Evolutionary conservation across 2,797 vertebrate genomes (phyloP).

Genomic region (Spizella passerina): DNA sequence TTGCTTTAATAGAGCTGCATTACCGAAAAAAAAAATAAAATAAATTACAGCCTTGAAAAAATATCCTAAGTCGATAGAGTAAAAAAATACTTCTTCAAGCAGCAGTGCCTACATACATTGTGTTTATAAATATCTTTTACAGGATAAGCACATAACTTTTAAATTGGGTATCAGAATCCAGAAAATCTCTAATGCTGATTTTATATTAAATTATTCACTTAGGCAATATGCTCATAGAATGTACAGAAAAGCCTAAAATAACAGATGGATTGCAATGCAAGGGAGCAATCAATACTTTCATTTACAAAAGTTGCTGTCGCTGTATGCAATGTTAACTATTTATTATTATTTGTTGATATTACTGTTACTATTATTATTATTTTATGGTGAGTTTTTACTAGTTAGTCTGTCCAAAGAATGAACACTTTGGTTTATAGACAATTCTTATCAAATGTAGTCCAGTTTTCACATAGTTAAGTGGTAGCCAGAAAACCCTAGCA

Average conservation of each 20-base stretch:
- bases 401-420: background rate
- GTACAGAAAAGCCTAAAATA: background rate
- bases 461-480: background rate
- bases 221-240: background rate
- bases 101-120: background rate
- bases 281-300: background rate
- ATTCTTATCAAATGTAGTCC: background rate
- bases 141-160: background rate
- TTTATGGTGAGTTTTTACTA: background rate
- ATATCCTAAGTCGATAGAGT: background rate
- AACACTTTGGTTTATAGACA: background rate
- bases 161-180: background rate
- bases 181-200: background rate
- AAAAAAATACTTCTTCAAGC: background rate
- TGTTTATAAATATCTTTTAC: background rate
- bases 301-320: background rate
- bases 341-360: background rate
- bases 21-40: background rate
- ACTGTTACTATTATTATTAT: background rate
- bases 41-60: background rate
- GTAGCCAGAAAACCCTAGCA: background rate
- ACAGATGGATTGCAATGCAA: background rate
- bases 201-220: background rate
- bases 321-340: background rate
- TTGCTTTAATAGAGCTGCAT: background rate